A percentile compares a stretch with the other conserved stretches of the same genome.
phyloP scores from a whole-genome alignment of 1,140 invertebrate species.

The Apis florea region DNA sequence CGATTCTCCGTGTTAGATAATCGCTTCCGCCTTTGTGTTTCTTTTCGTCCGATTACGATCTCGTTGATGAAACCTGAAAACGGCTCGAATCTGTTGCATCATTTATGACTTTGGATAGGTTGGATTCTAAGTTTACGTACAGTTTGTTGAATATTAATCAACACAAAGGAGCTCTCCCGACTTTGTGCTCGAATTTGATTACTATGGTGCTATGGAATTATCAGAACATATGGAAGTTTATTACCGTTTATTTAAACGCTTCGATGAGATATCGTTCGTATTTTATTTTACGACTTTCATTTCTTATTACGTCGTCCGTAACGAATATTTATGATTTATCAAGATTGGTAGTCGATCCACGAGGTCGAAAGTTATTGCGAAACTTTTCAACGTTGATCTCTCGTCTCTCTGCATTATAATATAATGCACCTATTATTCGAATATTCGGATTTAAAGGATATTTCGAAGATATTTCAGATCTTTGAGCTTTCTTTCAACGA shows the following conservation, averaged over 20 bases:
- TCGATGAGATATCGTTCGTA: neutral
- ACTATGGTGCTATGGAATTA: no score
- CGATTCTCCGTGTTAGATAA: neutral
- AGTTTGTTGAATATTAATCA: conserved; percentile 15
- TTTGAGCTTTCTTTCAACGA: neutral
- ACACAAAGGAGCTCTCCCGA: neutral
- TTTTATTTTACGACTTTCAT: neutral
- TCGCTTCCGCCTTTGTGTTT: neutral
- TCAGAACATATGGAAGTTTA: no score
- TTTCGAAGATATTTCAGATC: neutral
- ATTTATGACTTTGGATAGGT: no score
- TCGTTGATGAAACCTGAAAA: no score
- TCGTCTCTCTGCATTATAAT: neutral
- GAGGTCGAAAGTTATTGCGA: neutral
- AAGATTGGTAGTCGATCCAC: neutral
- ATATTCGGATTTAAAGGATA: neutral
- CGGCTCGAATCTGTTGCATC: no score
- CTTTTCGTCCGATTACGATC: neutral
- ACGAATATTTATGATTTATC: neutral
- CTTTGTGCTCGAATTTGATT: no score
- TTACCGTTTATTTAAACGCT: neutral
- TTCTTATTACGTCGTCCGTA: neutral
- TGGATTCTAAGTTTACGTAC: neutral
- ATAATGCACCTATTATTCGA: neutral
- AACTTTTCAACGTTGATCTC: neutral